Conservation (phyloP, 2,797 vertebrate species). For the Helostoma temminkii region DNA sequence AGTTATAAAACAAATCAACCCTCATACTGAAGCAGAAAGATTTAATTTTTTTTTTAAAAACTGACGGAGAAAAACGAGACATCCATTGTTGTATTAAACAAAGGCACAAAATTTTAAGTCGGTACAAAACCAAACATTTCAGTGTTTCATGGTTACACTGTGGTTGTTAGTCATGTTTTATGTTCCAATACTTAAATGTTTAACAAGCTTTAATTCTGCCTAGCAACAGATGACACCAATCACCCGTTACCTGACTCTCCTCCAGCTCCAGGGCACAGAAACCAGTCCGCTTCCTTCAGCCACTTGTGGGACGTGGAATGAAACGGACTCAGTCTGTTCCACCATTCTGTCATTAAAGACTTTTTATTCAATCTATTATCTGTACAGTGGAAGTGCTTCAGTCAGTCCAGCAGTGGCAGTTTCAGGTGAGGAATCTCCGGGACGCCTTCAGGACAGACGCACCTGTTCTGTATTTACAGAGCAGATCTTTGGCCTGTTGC, state of each 20-base stretch:
- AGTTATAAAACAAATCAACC: too few species aligned
- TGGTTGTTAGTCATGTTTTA: too few species aligned
- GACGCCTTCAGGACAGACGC: conserved; percentile 55
- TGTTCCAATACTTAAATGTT: too few species aligned
- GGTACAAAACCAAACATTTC: too few species aligned
- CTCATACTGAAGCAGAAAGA: too few species aligned
- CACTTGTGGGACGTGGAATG: neutral
- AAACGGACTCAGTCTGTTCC: neutral
- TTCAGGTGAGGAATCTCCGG: conserved; percentile 50
- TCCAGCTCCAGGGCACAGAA: too few species aligned
- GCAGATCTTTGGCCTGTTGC: conserved; percentile 80
- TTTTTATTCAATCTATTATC: conserved; percentile 46
- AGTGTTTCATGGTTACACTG: too few species aligned
- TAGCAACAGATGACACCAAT: neutral
- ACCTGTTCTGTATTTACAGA: conserved; percentile 74
- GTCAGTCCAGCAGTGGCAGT: rapidly evolving
- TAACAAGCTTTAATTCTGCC: neutral
- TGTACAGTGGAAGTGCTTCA: conserved; percentile 41
- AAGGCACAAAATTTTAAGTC: too few species aligned
- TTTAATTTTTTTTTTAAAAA: too few species aligned
- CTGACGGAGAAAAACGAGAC: too few species aligned
- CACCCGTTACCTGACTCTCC: neutral
- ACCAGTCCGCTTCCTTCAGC: neutral
- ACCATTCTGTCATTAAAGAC: neutral
- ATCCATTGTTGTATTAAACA: too few species aligned